phyloP scores from a whole-genome alignment of 2,113 vertebrate genomes.

The Platanista minor region DNA sequence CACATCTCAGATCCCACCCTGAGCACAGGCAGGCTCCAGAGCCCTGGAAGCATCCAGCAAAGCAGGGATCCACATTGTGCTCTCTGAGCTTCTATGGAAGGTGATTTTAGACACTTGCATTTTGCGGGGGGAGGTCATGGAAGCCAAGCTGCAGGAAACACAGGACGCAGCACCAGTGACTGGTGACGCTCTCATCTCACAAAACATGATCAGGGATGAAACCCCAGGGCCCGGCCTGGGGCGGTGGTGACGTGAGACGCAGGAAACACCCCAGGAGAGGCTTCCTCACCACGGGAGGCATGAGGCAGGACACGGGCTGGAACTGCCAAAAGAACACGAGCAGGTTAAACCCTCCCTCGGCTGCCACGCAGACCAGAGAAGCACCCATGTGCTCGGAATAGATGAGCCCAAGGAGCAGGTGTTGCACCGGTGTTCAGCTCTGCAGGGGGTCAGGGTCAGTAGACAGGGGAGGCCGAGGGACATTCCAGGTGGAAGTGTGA shows the following conservation, averaged over 20 bases:
- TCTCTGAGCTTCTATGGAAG: rapidly evolving
- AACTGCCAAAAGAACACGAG: no score
- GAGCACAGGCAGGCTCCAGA: background rate
- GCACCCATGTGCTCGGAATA: rapidly evolving
- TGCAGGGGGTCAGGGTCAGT: rapidly evolving
- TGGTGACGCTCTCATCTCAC: background rate
- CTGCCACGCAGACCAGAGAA: background rate
- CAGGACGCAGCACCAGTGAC: rapidly evolving
- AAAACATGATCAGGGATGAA: no score
- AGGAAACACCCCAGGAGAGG: rapidly evolving
- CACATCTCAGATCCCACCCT: rapidly evolving
- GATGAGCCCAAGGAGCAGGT: rapidly evolving
- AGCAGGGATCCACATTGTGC: rapidly evolving
- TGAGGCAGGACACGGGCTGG: rapidly evolving
- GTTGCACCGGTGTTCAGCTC: rapidly evolving
- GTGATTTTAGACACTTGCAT: rapidly evolving
- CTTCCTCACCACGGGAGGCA: rapidly evolving
- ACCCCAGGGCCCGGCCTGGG: rapidly evolving
- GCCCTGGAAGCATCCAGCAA: background rate
- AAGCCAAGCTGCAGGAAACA: rapidly evolving
- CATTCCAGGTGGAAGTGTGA: background rate
- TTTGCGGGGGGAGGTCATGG: rapidly evolving
- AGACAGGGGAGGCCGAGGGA: background rate
- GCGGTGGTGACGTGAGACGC: rapidly evolving
- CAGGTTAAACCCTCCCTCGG: background rate